A percentile compares a stretch with the other conserved stretches of the same genome.
phyloP scores from a whole-genome alignment of 2,888 invertebrate genomes.

The Liopterus haemorrhoidalis region DNA sequence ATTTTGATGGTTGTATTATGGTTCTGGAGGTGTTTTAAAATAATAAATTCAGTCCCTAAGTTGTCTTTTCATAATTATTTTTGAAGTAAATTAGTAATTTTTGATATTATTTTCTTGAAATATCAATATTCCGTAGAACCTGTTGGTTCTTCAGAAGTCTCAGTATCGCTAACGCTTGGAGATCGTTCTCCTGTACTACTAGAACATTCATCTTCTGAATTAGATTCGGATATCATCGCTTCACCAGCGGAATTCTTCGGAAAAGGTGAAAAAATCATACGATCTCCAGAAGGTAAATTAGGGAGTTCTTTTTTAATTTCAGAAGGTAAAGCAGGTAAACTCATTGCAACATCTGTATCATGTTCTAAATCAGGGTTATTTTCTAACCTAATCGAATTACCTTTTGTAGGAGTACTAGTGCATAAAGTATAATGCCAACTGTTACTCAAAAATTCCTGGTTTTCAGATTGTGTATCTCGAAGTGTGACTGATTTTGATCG shows the following conservation, averaged over 20 bases:
- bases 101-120: too few relatives aligned
- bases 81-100: too few relatives aligned
- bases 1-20: too few relatives aligned
- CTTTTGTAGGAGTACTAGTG: constrained; percentile 33
- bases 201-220: constrained; percentile 54
- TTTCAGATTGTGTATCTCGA: constrained; percentile 32
- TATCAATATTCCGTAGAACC: too few relatives aligned
- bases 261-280: constrained; percentile 37
- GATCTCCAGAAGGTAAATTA: constrained; percentile 22
- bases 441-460: constrained; percentile 29
- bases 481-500: constrained; percentile 46
- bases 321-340: constrained; percentile 43
- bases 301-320: constrained; percentile 39
- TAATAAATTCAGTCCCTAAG: too few relatives aligned
- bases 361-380: constrained; percentile 34
- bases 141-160: constrained; percentile 17
- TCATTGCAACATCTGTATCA: constrained; percentile 36
- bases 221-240: constrained; percentile 61
- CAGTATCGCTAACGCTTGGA: constrained; percentile 23
- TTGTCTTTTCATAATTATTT: too few relatives aligned
- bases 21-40: too few relatives aligned
- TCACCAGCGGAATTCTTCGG: constrained; percentile 62
- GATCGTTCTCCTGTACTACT: constrained; percentile 37
- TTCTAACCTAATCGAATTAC: constrained; percentile 36
- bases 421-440: constrained; percentile 33